These are phyloP conservation scores for Aphidoletes aphidimyza DNA, from an alignment of 2,888 invertebrate species.

Conservation along the genomic window DNA sequence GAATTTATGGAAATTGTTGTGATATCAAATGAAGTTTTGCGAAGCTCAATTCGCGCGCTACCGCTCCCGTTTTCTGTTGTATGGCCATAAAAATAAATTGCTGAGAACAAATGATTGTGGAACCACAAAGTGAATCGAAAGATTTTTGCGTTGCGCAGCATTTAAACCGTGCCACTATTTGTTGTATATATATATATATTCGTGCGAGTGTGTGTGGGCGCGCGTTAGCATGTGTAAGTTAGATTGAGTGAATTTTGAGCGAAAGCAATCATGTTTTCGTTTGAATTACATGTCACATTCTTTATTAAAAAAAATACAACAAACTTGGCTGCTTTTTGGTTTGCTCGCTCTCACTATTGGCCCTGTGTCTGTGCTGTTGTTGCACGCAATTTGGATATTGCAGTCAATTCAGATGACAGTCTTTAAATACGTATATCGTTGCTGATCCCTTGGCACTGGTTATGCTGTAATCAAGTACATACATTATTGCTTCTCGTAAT, in stretches of 20 bases:
- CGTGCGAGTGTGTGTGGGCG: background rate
- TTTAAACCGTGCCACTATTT: too few relatives aligned
- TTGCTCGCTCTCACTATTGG: background rate
- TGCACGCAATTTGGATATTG: constrained; percentile 43
- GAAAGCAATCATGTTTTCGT: constrained; percentile 48
- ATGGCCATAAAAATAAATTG: constrained; percentile 43
- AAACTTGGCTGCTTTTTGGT: background rate
- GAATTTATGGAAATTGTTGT: constrained; percentile 47
- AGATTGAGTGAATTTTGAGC: background rate
- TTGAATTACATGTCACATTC: constrained; percentile 51
- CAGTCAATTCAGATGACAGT: constrained; percentile 38
- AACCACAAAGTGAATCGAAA: background rate
- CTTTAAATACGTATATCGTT: constrained; percentile 37
- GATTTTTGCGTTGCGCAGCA: background rate
- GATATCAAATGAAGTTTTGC: constrained; percentile 29
- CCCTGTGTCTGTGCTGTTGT: background rate
- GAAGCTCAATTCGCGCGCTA: too few relatives aligned
- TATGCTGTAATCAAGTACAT: constrained; percentile 37
- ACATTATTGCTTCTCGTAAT: constrained; percentile 34
- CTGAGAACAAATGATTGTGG: constrained; percentile 47
- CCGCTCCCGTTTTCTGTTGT: constrained; percentile 23
- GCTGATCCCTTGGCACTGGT: constrained; percentile 29
- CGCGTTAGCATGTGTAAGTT: too few relatives aligned
- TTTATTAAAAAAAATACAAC: constrained; percentile 48
- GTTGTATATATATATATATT: background rate